Evolutionary conservation across 2,797 vertebrate genomes (phyloP).

Genomic region (Anniella stebbinsi): DNA sequence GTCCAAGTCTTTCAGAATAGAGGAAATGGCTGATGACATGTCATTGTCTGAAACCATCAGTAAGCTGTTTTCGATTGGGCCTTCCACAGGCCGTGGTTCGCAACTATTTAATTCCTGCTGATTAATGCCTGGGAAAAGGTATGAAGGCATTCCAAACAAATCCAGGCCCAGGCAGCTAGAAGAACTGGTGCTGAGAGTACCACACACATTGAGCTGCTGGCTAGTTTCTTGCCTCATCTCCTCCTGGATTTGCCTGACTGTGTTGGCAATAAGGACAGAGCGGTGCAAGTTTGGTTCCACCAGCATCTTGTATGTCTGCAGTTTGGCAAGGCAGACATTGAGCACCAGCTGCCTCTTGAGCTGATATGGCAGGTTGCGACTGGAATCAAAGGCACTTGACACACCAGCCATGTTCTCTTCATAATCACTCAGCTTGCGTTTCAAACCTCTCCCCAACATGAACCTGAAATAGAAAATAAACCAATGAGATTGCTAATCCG

Average conservation of each 20-base stretch:
- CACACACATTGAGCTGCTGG: constrained; percentile 68
- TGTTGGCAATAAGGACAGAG: constrained; percentile 90
- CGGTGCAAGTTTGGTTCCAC: constrained; percentile 88
- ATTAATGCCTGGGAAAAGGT: constrained; percentile 69
- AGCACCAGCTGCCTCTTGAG: constrained; percentile 90
- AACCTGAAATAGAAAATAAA: constrained; percentile 75
- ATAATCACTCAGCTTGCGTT: constrained; percentile 87
- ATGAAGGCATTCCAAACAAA: constrained; percentile 65
- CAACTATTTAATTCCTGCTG: constrained; percentile 70
- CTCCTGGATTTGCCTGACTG: constrained; percentile 87
- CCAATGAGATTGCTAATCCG: neutral
- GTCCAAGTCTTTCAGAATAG: constrained; percentile 80
- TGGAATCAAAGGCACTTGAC: constrained; percentile 77
- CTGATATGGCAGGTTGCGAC: constrained; percentile 75
- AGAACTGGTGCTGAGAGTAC: constrained; percentile 60
- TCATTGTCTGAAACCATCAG: constrained; percentile 72
- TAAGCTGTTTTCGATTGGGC: constrained; percentile 72
- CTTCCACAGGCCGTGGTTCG: constrained; percentile 69
- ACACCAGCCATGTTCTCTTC: constrained; percentile 81
- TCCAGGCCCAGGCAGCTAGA: constrained; percentile 69
- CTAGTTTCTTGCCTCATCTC: constrained; percentile 83
- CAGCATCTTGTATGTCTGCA: constrained; percentile 84
- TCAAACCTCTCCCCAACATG: constrained; percentile 91
- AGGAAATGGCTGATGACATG: constrained; percentile 76
- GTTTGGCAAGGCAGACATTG: constrained; percentile 88